Base-by-base conservation (phyloP, 2,888 invertebrate species). In the Hypselothyrea guttata region DNA sequence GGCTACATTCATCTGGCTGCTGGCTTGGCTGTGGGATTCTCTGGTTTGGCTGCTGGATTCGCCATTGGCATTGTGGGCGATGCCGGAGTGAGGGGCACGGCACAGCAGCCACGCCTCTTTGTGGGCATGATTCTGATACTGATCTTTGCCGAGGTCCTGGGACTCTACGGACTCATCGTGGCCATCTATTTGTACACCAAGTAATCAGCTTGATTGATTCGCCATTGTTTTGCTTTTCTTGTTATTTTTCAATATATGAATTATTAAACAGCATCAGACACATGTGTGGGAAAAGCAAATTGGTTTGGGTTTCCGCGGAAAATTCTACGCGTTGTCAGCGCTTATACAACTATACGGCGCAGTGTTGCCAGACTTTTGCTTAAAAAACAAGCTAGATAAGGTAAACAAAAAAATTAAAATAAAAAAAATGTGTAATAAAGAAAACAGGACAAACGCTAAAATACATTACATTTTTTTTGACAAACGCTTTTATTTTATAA, bases 121-220 rank as follows among this genome's bases (percentile, higher is more conserved):
- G 78, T 78, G 13, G 78, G 86, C 68, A 78, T 78, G 78, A 78
- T 78, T 9, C 63, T 78, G 0, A 78, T 78, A 9, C 96, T 99
- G 91, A 99, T 99, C 93, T 99, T 99, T 93, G 99, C 99, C 88
- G 99, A 99, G 94, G 99, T 99, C 89, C 93, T 99, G 93, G 99
- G 99, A 94, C 96, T 99, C 77, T 99, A 99, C 92, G 99, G 99
- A 90, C 95, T 99, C 89, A 99, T 99, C 91, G 99, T 99, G 86
- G 98, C 98, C 91, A 97, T 99, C 91, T 98, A 97, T 92, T 93
- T 99, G 87, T 98, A 97, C 92, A 96, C 98, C 91, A 97, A 96
- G 92, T 93, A 93, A 92, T 37, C 30, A 31, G 8, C 5, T 30
- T 44, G 18, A 52, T 37, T 18, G 15, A 37, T 12, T 22, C 7